Evolutionary conservation across 2,888 invertebrate species (phyloP).

Genomic region (Cordilura impudica): DNA sequence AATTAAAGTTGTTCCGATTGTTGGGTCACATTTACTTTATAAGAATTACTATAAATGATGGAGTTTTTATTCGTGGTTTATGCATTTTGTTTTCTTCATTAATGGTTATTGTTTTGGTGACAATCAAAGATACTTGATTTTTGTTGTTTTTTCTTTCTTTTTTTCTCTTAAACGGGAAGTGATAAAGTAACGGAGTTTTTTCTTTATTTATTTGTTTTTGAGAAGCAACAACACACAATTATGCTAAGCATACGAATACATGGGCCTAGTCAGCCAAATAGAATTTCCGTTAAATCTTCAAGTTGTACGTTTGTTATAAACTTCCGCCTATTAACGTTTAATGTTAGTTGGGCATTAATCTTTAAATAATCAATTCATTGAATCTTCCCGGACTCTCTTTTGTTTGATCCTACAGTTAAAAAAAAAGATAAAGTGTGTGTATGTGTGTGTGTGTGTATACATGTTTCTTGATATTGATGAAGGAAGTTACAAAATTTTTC

Average conservation of each 20-base stretch:
- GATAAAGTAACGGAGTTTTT: slow-evolving; percentile 60
- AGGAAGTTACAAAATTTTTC: slow-evolving; percentile 56
- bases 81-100: slow-evolving; percentile 43
- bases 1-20: slow-evolving; percentile 61
- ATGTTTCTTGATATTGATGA: not conserved
- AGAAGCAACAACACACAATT: not conserved
- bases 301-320: slow-evolving; percentile 24
- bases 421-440: not conserved
- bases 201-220: too few relatives aligned
- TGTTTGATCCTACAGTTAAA: not conserved
- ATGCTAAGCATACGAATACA: not conserved
- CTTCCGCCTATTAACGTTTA: slow-evolving; percentile 45
- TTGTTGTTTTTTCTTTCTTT: slow-evolving; percentile 30
- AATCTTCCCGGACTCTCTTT: slow-evolving; percentile 49
- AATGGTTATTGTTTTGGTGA: slow-evolving; percentile 60
- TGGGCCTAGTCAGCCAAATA: slow-evolving; percentile 31
- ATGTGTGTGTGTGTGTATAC: not conserved
- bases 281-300: slow-evolving; percentile 60
- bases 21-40: slow-evolving; percentile 45
- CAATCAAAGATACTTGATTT: slow-evolving; percentile 50
- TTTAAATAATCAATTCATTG: slow-evolving; percentile 45
- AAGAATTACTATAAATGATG: slow-evolving; percentile 12
- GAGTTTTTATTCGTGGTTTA: slow-evolving; percentile 25
- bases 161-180: slow-evolving; percentile 54
- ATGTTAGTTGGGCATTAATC: slow-evolving; percentile 19